Percentiles rank a stretch among this genome's conserved stretches.
Conservation (phyloP, 1,140 invertebrate species). For the Aphaenogaster ashmeadi region DNA sequence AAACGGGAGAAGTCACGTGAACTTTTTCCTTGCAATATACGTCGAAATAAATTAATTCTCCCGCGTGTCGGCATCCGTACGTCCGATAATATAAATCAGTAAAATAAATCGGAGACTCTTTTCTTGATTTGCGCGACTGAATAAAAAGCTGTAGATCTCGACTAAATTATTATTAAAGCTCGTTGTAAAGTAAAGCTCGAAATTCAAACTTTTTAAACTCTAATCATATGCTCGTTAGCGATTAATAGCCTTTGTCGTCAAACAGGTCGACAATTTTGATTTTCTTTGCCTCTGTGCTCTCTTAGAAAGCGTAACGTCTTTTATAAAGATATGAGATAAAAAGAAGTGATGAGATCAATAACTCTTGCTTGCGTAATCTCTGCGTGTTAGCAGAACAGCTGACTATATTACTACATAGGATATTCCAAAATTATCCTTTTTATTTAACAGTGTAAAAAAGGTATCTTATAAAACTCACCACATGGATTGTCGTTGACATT, state of each 20-base stretch:
- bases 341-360: background rate
- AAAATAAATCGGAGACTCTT: background rate
- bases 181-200: background rate
- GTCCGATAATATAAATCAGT: background rate
- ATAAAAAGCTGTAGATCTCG: background rate
- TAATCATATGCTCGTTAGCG: background rate
- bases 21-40: slow-evolving; percentile 5
- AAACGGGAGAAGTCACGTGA: slow-evolving; percentile 3
- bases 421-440: too few species aligned
- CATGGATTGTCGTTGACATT: too few species aligned
- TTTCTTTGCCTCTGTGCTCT: background rate
- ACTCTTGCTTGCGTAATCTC: background rate
- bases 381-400: background rate
- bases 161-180: background rate
- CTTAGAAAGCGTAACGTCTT: background rate
- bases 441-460: too few species aligned
- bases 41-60: slow-evolving; percentile 34
- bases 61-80: background rate
- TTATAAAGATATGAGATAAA: background rate
- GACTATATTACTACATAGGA: too few species aligned
- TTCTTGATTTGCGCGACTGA: background rate
- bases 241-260: background rate
- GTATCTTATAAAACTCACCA: too few species aligned
- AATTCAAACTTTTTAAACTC: background rate
- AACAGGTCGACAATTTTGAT: background rate